phyloP scores from a whole-genome alignment of 2,888 invertebrate genomes.

The Torymus aiolomorphi region DNA sequence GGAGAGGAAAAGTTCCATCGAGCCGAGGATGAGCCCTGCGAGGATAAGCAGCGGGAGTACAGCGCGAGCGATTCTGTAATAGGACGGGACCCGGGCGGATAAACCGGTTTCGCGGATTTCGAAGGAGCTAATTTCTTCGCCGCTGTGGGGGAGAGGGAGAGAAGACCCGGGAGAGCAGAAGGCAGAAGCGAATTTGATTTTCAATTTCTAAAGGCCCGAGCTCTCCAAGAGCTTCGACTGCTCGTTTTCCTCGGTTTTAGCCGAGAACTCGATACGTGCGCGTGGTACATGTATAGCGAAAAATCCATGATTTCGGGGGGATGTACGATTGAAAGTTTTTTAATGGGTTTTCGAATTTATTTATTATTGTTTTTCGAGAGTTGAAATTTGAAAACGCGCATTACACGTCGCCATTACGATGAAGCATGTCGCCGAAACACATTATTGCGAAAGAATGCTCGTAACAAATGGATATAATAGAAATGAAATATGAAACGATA shows the following conservation, averaged over 20 bases:
- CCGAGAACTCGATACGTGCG: neutral
- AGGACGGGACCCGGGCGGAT: constrained; percentile 7
- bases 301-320: no score
- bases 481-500: no score
- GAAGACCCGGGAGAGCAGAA: neutral
- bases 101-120: constrained; percentile 51
- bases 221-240: neutral
- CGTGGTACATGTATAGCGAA: no score
- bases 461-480: no score
- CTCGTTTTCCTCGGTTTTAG: no score
- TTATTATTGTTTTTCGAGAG: no score
- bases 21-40: neutral
- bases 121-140: constrained; percentile 30
- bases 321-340: no score
- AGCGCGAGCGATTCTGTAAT: constrained; percentile 26
- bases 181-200: constrained; percentile 14
- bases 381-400: no score
- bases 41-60: constrained; percentile 9
- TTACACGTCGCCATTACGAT: no score
- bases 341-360: no score
- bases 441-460: no score
- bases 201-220: neutral
- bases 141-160: neutral
- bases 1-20: constrained; percentile 30
- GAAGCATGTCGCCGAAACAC: no score